Evolutionary conservation across 2,888 invertebrate genomes (phyloP).

Genomic region (Diplolepis rosae): DNA sequence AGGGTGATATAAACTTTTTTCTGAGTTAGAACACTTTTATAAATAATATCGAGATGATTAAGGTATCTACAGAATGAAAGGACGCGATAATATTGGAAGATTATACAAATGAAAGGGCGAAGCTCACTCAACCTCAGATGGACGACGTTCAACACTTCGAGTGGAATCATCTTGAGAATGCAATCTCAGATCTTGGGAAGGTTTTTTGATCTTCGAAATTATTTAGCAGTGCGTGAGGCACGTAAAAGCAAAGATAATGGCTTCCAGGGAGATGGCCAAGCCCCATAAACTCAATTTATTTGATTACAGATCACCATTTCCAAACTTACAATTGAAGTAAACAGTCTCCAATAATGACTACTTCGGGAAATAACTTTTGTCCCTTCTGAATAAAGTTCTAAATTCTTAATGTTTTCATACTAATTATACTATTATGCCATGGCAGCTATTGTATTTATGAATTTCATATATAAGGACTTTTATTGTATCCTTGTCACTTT

Average conservation of each 20-base stretch:
- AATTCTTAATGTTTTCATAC: background rate
- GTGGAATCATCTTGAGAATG: slow-evolving; percentile 51
- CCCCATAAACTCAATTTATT: slow-evolving; percentile 53
- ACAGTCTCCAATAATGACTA: background rate
- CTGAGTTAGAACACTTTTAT: background rate
- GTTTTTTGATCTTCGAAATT: slow-evolving; percentile 58
- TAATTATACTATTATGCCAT: too few species aligned
- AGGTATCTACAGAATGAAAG: background rate
- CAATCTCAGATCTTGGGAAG: slow-evolving; percentile 44
- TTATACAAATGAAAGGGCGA: slow-evolving; percentile 25
- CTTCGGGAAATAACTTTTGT: slow-evolving; percentile 37
- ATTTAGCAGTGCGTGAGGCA: slow-evolving; percentile 65
- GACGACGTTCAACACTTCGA: slow-evolving; percentile 35
- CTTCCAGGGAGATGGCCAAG: slow-evolving; percentile 56
- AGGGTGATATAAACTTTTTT: background rate
- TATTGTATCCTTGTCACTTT: too few species aligned
- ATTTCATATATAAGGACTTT: too few species aligned
- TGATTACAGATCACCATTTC: slow-evolving; percentile 42
- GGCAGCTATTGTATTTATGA: too few species aligned
- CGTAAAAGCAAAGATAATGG: slow-evolving; percentile 61
- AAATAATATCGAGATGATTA: background rate
- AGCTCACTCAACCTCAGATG: slow-evolving; percentile 37
- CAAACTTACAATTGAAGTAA: background rate
- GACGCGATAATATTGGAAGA: background rate
- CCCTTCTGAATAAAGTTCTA: slow-evolving; percentile 37